Evolutionary conservation across 2,113 vertebrate species (phyloP).

Genomic region (Microcebus ravelobensis): DNA sequence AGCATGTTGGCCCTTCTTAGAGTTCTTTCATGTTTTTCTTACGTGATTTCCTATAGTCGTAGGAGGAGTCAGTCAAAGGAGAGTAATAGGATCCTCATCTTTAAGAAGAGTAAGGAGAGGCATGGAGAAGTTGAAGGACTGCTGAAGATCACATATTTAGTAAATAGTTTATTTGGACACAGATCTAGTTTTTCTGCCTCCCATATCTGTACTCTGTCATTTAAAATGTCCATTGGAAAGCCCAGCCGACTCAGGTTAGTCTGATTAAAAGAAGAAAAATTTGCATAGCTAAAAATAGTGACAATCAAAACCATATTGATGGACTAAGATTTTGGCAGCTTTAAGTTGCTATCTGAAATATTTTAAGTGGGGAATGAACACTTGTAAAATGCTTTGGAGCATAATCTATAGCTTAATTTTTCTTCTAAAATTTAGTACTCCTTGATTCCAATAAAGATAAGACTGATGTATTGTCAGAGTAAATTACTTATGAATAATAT

Average conservation of each 20-base stretch:
- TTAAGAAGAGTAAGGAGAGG: not conserved
- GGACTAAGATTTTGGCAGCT: not conserved
- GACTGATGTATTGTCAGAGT: not conserved
- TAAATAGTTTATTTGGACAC: not conserved
- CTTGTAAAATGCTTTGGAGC: not conserved
- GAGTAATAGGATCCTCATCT: not conserved
- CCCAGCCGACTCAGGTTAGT: not conserved
- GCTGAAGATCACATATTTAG: not conserved
- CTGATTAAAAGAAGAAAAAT: constrained; percentile 10
- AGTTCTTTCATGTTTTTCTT: not conserved
- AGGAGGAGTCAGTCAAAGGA: not conserved
- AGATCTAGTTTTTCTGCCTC: not conserved
- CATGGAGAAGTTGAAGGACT: not conserved
- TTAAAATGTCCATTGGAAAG: constrained; percentile 18
- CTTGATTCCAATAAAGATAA: constrained; percentile 47
- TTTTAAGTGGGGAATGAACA: constrained; percentile 25
- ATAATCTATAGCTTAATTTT: constrained; percentile 36
- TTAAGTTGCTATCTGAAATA: constrained; percentile 39
- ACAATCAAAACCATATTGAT: not conserved
- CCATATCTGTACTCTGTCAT: not conserved
- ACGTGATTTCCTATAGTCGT: not conserved
- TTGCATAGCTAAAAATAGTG: not conserved
- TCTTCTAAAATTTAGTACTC: constrained; percentile 33
- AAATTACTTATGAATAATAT: constrained; percentile 50
- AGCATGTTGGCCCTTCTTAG: not conserved